Conservation (phyloP, 2,888 invertebrate species). For the Heliconius cydno region DNA sequence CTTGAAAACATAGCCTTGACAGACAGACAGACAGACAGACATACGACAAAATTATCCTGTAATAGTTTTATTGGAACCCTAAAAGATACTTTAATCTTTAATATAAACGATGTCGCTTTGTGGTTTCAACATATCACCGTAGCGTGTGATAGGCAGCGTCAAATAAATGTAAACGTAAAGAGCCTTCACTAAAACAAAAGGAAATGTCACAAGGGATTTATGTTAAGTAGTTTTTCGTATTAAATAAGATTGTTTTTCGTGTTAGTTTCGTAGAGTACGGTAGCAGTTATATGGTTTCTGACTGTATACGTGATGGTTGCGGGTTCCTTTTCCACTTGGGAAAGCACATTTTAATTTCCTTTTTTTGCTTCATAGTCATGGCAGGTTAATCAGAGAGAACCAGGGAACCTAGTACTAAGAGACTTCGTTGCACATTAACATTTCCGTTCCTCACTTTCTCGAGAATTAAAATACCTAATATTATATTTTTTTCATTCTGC, state of each 20-base stretch:
- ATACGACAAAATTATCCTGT: background rate
- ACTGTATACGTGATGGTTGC: no score
- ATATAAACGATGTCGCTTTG: background rate
- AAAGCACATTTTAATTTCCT: no score
- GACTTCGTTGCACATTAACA: no score
- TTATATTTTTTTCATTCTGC: no score
- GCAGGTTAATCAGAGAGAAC: no score
- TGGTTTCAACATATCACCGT: constrained; percentile 1
- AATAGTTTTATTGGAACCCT: background rate
- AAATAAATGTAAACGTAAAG: constrained; percentile 11
- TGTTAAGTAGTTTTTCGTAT: constrained; percentile 8
- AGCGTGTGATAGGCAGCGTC: constrained; percentile 8
- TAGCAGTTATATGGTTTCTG: no score
- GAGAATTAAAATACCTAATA: no score
- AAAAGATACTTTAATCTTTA: background rate
- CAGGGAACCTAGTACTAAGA: no score
- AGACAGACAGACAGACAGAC: background rate
- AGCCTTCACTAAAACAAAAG: constrained; percentile 1
- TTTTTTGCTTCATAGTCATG: no score
- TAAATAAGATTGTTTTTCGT: background rate
- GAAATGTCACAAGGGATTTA: constrained; percentile 12
- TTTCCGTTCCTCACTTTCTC: no score
- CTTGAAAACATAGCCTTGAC: background rate
- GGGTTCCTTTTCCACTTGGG: no score
- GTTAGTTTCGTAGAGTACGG: no score